Evolutionary conservation across 2,113 vertebrate species (phyloP), one percentile per base, ranked within the genome.

Genomic region (Aegotheles bennettii): DNA sequence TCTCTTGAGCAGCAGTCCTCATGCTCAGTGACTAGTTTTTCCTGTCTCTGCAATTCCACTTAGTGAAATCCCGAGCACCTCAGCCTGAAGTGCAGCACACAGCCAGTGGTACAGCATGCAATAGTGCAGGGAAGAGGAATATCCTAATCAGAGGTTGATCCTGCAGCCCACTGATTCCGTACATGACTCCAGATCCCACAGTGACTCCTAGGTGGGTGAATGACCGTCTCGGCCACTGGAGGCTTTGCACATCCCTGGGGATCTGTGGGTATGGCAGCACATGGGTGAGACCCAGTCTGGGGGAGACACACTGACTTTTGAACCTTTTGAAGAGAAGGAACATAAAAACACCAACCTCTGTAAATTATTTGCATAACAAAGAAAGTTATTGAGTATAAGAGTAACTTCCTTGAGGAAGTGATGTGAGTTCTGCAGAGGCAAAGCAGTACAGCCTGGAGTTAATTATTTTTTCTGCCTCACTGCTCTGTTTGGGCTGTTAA

Each of bases 141-240:
- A 18, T 50, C 77, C 35, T 21, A 1, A n/a, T 28, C 28, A 24
- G 64, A 75, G 48, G 9, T 0, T 76, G 64, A 35, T 6, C 20
- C 9, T 26, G 35, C 26, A 73, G 56, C 40, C 40, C 40, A 6
- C 38, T 57, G 1, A 31, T 40, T 64, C 14, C 9, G 1, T n/a
- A 13, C 0, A 1, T 23, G 15, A 48, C 20, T 50, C 38, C 71
- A 45, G 38, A 75, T 67, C 16, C 68, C 1, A 0, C 1, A 0
- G 51, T 25, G 31, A 5, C 56, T 48, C 6, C 57, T 57, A 2
- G 8, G 12, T n/a, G 45, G 33, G 24, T 29, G 31, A 59, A 42
- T 8, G 42, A 15, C 23, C 0, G 1, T 10, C 19, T 13, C 0
- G 0, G 35, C 11, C 33, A 8, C 24, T 19, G 40, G 59, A 65